Percentiles rank a stretch among this genome's conserved stretches.
These are phyloP conservation scores for Zalophus californianus DNA, from an alignment of 2,797 vertebrate species.

Conservation along the genomic window DNA sequence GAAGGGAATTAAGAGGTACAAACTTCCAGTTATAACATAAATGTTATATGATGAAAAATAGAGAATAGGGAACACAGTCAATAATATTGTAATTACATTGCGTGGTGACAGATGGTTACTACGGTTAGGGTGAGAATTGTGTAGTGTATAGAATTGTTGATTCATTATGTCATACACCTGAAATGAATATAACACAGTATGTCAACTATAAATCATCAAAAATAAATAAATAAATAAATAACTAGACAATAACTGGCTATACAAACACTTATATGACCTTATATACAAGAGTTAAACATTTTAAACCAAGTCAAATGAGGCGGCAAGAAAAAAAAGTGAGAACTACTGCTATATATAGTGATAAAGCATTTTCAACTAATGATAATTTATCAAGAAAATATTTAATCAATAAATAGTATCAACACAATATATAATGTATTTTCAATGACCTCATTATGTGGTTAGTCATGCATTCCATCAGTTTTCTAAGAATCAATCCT, in stretches of 20 bases:
- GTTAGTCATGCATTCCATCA: not conserved
- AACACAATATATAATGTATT: not conserved
- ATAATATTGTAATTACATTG: not conserved
- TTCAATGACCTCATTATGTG: not conserved
- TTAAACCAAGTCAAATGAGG: not conserved
- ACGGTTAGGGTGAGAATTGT: not conserved
- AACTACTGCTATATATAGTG: not conserved
- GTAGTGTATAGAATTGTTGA: not conserved
- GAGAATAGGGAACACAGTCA: not conserved
- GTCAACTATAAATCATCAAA: not conserved
- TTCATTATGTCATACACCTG: not conserved
- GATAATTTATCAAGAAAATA: not conserved
- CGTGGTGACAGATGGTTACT: not conserved
- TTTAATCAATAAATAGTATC: not conserved
- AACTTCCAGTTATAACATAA: not conserved
- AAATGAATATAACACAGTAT: not conserved
- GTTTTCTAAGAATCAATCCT: not conserved
- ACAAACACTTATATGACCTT: not conserved
- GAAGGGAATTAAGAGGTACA: not conserved
- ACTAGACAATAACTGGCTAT: not conserved
- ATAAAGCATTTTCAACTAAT: not conserved
- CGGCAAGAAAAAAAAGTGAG: not conserved
- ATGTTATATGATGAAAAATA: not conserved
- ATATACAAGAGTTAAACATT: not conserved
- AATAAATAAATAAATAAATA: not conserved